Percentiles rank a stretch among this genome's conserved stretches.
phyloP scores from a whole-genome alignment of 2,113 vertebrate genomes.

The Apus apus region DNA sequence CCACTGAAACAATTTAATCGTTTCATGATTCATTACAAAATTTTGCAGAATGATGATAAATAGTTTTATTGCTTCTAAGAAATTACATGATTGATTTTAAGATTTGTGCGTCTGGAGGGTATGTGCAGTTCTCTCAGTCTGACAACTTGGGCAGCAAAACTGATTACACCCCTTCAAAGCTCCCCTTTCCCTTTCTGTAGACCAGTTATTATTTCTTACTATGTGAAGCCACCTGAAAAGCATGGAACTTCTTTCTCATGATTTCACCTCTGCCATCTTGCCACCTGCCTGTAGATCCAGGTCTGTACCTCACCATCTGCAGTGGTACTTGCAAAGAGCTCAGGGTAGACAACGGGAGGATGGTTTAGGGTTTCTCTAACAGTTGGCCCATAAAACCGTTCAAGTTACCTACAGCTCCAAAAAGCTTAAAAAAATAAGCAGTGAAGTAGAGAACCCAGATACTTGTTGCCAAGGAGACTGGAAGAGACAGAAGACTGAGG shows the following conservation, averaged over 20 bases:
- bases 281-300: background rate
- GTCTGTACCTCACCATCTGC: background rate
- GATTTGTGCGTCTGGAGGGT: background rate
- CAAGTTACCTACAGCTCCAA: background rate
- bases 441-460: background rate
- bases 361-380: background rate
- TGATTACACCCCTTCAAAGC: background rate
- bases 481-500: background rate
- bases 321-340: background rate
- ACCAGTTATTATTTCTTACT: background rate
- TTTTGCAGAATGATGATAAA: background rate
- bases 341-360: background rate
- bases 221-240: background rate
- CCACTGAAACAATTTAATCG: background rate
- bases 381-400: background rate
- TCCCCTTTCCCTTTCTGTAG: background rate
- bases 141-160: background rate
- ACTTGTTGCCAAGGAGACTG: background rate
- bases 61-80: background rate
- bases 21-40: background rate
- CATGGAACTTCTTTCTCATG: background rate
- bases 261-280: background rate
- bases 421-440: background rate
- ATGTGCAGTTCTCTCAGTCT: background rate
- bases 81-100: background rate